A percentile compares a stretch with the other conserved stretches of the same genome.
Evolutionary conservation across 2,888 invertebrate species (phyloP).

Genomic region (Drosophila siamana): DNA sequence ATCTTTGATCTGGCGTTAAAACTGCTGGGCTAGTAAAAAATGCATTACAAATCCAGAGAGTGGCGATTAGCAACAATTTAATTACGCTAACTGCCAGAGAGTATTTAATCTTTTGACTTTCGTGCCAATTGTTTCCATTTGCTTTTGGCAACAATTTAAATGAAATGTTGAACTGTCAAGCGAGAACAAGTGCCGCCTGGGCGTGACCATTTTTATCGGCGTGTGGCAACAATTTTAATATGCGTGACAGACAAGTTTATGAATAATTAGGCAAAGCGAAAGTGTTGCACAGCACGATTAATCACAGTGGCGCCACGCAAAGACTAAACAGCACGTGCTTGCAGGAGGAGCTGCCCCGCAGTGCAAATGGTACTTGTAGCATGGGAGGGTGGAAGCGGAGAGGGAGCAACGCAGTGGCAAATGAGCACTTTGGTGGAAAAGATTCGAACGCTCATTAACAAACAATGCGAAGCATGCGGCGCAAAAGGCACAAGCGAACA

Average conservation of each 20-base stretch:
- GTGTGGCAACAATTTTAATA: slow-evolving; percentile 69
- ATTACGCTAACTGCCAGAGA: slow-evolving; percentile 11
- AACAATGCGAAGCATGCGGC: slow-evolving; percentile 48
- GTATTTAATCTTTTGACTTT: slow-evolving; percentile 4
- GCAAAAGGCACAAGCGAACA: slow-evolving; percentile 22
- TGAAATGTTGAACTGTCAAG: slow-evolving; percentile 60
- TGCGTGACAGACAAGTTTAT: slow-evolving; percentile 68
- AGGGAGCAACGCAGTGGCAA: not conserved
- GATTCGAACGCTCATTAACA: slow-evolving; percentile 66
- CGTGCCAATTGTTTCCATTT: not conserved
- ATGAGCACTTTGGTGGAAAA: slow-evolving; percentile 26
- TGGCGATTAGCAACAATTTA: slow-evolving; percentile 3
- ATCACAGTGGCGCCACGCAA: slow-evolving; percentile 45
- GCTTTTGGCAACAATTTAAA: slow-evolving; percentile 33
- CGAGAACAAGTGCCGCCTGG: slow-evolving; percentile 28
- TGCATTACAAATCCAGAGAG: not conserved
- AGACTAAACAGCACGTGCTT: slow-evolving; percentile 47
- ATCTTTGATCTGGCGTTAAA: not conserved
- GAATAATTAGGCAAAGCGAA: slow-evolving; percentile 70
- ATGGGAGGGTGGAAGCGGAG: not conserved
- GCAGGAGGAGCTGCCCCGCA: not conserved
- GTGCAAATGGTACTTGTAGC: too few species aligned
- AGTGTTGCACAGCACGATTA: slow-evolving; percentile 60
- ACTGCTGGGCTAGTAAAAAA: not conserved
- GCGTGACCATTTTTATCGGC: slow-evolving; percentile 53